phyloP scores from a whole-genome alignment of 2,888 invertebrate genomes.

The Embidobia sp. region DNA sequence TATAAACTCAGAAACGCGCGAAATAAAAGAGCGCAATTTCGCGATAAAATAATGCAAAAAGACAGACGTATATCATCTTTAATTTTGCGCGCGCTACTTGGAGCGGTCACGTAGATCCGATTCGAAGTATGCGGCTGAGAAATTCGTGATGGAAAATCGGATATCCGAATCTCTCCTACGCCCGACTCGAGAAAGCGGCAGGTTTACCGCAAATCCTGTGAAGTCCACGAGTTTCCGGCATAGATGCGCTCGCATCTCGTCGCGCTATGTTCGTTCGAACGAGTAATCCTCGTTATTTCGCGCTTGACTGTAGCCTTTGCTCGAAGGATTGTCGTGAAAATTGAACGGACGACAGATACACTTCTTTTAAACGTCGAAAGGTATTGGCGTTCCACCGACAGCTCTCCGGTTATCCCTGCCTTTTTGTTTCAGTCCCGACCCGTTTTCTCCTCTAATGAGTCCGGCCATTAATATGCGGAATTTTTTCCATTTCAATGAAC shows the following conservation, averaged over 20 bases:
- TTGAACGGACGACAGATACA: conserved; percentile 63
- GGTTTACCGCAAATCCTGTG: conserved; percentile 66
- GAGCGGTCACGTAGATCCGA: conserved; percentile 53
- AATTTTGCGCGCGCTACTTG: conserved; percentile 46
- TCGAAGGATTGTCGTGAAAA: conserved; percentile 65
- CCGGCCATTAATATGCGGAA: background rate
- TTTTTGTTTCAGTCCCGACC: conserved; percentile 10
- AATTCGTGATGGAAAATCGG: conserved; percentile 64
- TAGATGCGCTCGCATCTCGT: conserved; percentile 63
- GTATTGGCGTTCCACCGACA: conserved; percentile 47
- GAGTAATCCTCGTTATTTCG: conserved; percentile 66
- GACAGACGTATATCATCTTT: conserved; percentile 42
- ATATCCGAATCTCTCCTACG: conserved; percentile 58
- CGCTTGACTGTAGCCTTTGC: conserved; percentile 65
- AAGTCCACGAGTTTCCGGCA: conserved; percentile 66
- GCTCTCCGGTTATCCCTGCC: conserved; percentile 24
- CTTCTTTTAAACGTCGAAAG: conserved; percentile 55
- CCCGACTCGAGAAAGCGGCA: conserved; percentile 59
- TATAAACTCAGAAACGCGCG: conserved; percentile 9
- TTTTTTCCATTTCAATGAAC: no score
- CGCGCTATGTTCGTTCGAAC: conserved; percentile 61
- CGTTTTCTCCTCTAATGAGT: conserved; percentile 20
- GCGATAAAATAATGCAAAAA: conserved; percentile 40
- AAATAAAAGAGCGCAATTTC: conserved; percentile 21
- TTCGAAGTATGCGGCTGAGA: conserved; percentile 58